phyloP scores from a whole-genome alignment of 2,888 invertebrate species.

The Sesia bembeciformis region DNA sequence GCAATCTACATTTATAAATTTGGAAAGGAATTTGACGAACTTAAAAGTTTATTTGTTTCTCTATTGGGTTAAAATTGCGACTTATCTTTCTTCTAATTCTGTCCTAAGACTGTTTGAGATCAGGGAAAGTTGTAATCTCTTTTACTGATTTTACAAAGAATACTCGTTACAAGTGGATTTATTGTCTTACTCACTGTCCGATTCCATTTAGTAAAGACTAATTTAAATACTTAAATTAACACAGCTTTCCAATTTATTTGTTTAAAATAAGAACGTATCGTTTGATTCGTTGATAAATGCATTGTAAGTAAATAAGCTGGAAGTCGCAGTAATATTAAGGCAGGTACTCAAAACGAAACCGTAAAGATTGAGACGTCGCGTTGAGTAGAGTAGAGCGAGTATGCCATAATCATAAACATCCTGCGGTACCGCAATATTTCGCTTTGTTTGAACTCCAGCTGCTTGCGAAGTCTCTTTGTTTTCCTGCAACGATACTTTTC shows the following conservation, averaged over 20 bases:
- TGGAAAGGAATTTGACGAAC: conserved; percentile 20
- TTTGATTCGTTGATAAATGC: not conserved
- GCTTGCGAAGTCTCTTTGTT: conserved; percentile 59
- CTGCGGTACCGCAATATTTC: conserved; percentile 59
- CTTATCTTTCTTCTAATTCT: conserved; percentile 15
- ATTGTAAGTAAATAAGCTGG: not conserved
- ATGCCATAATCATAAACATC: conserved; percentile 66
- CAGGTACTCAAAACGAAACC: conserved; percentile 38
- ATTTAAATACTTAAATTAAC: not conserved
- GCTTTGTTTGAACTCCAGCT: conserved; percentile 60
- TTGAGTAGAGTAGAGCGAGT: conserved; percentile 45
- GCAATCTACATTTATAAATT: not conserved
- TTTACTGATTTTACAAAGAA: conserved; percentile 19
- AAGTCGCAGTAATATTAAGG: conserved; percentile 6
- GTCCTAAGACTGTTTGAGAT: conserved; percentile 1
- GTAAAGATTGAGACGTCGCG: conserved; percentile 51
- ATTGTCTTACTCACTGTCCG: conserved; percentile 9
- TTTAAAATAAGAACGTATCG: not conserved
- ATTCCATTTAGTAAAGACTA: not conserved
- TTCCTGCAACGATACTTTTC: conserved; percentile 62
- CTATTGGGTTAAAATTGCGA: conserved; percentile 22
- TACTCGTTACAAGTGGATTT: conserved; percentile 27
- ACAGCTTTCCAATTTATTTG: not conserved
- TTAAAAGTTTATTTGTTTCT: conserved; percentile 21
- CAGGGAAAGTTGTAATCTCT: conserved; percentile 27